Conservation (phyloP, 2,797 vertebrate species). For the Enteromius fasciolatus region DNA sequence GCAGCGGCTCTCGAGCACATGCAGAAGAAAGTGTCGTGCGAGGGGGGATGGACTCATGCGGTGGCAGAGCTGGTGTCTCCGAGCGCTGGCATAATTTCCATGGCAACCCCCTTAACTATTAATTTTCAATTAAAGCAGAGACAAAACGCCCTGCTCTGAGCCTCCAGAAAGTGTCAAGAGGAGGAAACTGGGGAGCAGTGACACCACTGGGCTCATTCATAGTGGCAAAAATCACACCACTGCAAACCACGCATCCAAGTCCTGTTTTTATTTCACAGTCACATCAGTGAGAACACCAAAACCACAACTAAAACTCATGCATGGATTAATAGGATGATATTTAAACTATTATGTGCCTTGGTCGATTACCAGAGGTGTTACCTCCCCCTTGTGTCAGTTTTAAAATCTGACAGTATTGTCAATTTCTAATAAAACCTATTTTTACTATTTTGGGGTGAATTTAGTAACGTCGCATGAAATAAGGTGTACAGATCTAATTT, state of each 20-base stretch:
- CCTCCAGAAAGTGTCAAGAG: conserved; percentile 88
- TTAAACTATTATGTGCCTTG: background rate
- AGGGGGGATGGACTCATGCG: conserved; percentile 44
- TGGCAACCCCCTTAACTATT: conserved; percentile 92
- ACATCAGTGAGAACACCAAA: conserved; percentile 5
- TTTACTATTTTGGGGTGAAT: background rate
- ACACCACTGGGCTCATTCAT: conserved; percentile 29
- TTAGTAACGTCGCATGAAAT: background rate
- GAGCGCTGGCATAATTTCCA: conserved; percentile 88
- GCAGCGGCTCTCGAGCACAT: conserved; percentile 90
- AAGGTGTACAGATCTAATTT: background rate
- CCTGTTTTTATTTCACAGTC: conserved; percentile 12
- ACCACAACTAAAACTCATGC: background rate
- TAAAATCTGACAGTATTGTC: background rate
- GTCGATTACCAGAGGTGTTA: conserved; percentile 9
- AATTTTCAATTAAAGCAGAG: conserved; percentile 96
- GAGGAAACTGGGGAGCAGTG: background rate
- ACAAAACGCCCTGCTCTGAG: conserved; percentile 86
- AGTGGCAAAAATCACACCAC: conserved; percentile 38
- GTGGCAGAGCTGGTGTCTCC: conserved; percentile 66
- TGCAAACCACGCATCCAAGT: conserved; percentile 15
- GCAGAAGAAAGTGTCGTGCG: conserved; percentile 64
- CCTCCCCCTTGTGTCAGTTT: conserved; percentile 35
- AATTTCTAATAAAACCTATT: background rate
- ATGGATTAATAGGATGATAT: background rate